phyloP scores from a whole-genome alignment of 2,113 vertebrate species.

The Arothron firmamentum region DNA sequence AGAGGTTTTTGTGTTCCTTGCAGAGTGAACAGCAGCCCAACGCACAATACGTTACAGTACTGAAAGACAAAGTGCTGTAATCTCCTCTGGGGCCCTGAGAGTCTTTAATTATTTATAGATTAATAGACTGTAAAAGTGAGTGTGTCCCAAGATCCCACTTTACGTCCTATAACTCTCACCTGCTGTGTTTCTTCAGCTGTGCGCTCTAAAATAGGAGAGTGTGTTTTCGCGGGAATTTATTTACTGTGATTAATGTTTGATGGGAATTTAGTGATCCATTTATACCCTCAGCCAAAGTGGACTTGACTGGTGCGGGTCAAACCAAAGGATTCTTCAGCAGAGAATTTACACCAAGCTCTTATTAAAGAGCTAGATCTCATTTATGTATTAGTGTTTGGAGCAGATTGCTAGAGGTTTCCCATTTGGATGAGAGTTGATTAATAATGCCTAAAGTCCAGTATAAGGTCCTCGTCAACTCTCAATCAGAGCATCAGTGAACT shows the following conservation, averaged over 20 bases:
- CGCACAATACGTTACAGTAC: conserved; percentile 55
- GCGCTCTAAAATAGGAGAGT: conserved; percentile 30
- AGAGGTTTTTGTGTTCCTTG: conserved; percentile 45
- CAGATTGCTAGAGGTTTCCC: no score
- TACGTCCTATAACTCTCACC: conserved; percentile 56
- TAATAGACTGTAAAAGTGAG: conserved; percentile 71
- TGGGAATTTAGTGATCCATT: conserved; percentile 8
- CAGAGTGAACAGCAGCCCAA: conserved; percentile 28
- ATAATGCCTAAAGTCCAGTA: no score
- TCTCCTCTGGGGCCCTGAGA: conserved; percentile 59
- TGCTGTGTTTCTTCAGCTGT: conserved; percentile 52
- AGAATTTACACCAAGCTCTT: no score
- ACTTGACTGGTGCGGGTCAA: conserved; percentile 1
- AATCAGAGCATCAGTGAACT: background rate
- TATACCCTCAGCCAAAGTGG: conserved; percentile 4
- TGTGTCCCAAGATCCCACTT: conserved; percentile 63
- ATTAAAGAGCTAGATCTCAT: no score
- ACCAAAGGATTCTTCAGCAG: no score
- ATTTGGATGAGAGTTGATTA: no score
- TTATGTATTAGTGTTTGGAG: no score
- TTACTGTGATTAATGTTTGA: conserved; percentile 32
- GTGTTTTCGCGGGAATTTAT: conserved; percentile 30
- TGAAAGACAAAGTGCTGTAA: conserved; percentile 62
- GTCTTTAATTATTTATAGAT: conserved; percentile 72
- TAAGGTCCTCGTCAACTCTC: no score